A percentile compares a stretch with the other conserved stretches of the same genome.
Conservation (phyloP, 2,797 vertebrate species). For the Typhlichthys subterraneus region DNA sequence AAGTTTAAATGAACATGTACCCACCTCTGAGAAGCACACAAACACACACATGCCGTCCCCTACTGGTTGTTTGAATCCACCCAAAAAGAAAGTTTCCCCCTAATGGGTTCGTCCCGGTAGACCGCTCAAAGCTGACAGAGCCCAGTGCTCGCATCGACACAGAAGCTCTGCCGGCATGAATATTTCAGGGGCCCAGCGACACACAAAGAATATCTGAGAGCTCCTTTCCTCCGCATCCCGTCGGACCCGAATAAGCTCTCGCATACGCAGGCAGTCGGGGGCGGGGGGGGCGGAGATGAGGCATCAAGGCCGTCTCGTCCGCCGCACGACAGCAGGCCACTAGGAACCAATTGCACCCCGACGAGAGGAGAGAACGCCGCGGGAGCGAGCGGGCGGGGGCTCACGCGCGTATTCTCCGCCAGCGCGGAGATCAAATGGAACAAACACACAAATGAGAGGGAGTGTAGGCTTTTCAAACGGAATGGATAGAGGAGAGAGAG, state of each 20-base stretch:
- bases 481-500: conserved; percentile 58
- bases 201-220: conserved; percentile 68
- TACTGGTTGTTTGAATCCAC: not conserved
- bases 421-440: conserved; percentile 71
- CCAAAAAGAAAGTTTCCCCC: conserved; percentile 42
- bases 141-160: conserved; percentile 65
- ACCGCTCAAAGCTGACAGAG: conserved; percentile 72
- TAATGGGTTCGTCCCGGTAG: conserved; percentile 63
- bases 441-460: conserved; percentile 72
- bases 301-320: conserved; percentile 55
- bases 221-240: conserved; percentile 53
- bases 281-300: conserved; percentile 17
- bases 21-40: no score
- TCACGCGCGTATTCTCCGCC: conserved; percentile 54
- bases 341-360: conserved; percentile 58
- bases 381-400: conserved; percentile 33
- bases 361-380: conserved; percentile 46
- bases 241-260: conserved; percentile 59
- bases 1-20: no score
- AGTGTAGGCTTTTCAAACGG: conserved; percentile 68
- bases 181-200: conserved; percentile 74
- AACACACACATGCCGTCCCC: no score
- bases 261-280: conserved; percentile 51
- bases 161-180: conserved; percentile 72
- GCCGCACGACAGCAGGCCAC: conserved; percentile 50